Evolutionary conservation across 2,888 invertebrate species (phyloP).

Genomic region (Tinea trinotella): DNA sequence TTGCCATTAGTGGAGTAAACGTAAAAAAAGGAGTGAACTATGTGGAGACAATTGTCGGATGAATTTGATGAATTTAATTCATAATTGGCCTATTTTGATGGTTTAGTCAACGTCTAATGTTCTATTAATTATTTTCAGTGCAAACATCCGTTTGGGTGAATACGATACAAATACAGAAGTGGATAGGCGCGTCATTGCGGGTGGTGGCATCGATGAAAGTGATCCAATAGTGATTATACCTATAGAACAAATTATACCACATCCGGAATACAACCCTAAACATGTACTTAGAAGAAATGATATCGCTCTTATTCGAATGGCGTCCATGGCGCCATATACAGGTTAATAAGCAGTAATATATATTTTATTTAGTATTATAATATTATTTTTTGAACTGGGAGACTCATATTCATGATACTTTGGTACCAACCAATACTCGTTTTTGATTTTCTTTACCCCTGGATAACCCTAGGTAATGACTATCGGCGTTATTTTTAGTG

Average conservation of each 20-base stretch:
- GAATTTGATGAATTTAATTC: no score
- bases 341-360: constrained; percentile 43
- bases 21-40: no score
- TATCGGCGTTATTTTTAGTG: no score
- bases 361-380: not conserved
- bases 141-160: constrained; percentile 54
- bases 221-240: constrained; percentile 43
- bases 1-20: no score
- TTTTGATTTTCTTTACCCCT: no score
- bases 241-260: constrained; percentile 46
- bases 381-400: not conserved
- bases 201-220: constrained; percentile 48
- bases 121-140: constrained; percentile 24
- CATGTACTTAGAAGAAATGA: constrained; percentile 37
- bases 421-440: no score
- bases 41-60: no score
- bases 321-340: constrained; percentile 42
- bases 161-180: constrained; percentile 43
- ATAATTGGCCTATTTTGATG: no score
- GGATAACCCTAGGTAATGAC: no score
- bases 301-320: constrained; percentile 58
- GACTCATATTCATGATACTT: no score
- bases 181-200: constrained; percentile 46
- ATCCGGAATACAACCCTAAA: constrained; percentile 46
- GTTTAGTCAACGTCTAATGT: no score